phyloP scores from a whole-genome alignment of 2,113 vertebrate genomes.

The Tautogolabrus adspersus region DNA sequence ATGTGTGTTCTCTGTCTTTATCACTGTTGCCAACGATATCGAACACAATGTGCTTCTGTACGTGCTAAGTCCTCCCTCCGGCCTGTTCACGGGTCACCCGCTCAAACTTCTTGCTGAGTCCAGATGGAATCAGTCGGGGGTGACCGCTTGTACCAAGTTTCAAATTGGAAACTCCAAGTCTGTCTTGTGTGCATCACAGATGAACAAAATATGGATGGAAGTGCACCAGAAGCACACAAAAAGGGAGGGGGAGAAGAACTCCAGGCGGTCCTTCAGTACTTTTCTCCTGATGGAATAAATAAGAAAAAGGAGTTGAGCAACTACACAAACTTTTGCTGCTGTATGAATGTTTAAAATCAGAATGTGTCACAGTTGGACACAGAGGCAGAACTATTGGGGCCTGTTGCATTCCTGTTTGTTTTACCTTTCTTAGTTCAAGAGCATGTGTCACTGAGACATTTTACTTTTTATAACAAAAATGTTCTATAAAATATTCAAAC shows the following conservation, averaged over 20 bases:
- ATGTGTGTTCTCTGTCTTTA: not conserved
- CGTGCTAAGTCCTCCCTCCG: not conserved
- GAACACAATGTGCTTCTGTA: slow-evolving; percentile 34
- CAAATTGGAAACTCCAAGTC: slow-evolving; percentile 52
- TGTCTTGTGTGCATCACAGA: slow-evolving; percentile 69
- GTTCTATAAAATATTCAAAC: not conserved
- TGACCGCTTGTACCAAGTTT: slow-evolving; percentile 60
- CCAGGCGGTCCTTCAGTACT: slow-evolving; percentile 2
- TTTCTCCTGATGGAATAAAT: slow-evolving; percentile 33
- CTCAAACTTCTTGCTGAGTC: slow-evolving; percentile 63
- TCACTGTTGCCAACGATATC: not conserved
- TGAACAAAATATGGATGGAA: slow-evolving; percentile 61
- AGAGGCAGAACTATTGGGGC: slow-evolving; percentile 2
- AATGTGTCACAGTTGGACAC: not conserved
- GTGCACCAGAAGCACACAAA: slow-evolving; percentile 26
- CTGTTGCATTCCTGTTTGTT: not conserved
- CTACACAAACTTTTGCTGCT: slow-evolving; percentile 11
- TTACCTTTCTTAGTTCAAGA: not conserved
- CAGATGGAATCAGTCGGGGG: slow-evolving; percentile 77
- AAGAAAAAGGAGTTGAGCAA: slow-evolving; percentile 34
- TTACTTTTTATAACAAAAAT: not conserved
- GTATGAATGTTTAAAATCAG: slow-evolving; percentile 21
- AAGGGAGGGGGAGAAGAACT: slow-evolving; percentile 35
- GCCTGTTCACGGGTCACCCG: slow-evolving; percentile 32
- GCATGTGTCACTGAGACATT: not conserved